Conservation (phyloP, 2,797 vertebrate species). For the Clarias pachynema region DNA sequence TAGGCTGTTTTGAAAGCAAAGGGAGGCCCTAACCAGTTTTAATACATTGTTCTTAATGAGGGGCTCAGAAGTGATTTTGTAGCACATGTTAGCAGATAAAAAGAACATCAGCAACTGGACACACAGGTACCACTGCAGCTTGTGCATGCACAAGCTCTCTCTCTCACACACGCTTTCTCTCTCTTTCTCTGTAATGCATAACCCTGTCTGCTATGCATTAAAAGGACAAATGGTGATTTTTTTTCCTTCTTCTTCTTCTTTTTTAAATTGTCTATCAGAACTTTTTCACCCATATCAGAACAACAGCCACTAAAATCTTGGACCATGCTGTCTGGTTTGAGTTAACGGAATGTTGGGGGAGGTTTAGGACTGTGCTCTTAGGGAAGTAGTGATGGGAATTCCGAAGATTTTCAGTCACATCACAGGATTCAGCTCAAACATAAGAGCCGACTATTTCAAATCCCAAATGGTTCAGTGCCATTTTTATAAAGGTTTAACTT, state of each 20-base stretch:
- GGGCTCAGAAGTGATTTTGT: too few species aligned
- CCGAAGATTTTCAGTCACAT: not conserved
- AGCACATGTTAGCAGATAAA: too few species aligned
- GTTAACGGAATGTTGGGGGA: conserved; percentile 9
- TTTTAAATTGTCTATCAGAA: not conserved
- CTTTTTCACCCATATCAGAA: not conserved
- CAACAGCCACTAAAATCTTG: not conserved
- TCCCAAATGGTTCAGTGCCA: not conserved
- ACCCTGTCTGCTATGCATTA: too few species aligned
- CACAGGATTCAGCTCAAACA: not conserved
- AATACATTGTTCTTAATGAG: too few species aligned
- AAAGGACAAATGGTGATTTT: not conserved
- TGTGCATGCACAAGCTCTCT: too few species aligned
- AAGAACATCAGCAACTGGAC: too few species aligned
- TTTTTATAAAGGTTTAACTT: not conserved
- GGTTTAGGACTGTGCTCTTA: conserved; percentile 31
- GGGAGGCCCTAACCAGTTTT: too few species aligned
- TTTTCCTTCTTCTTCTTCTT: not conserved
- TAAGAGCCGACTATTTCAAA: not conserved
- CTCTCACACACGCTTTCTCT: too few species aligned
- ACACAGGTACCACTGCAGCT: too few species aligned
- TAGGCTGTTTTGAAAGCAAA: too few species aligned
- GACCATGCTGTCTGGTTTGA: not conserved
- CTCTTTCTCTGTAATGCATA: too few species aligned
- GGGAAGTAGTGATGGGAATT: conserved; percentile 64